Evolutionary conservation across 2,113 vertebrate species (phyloP).

Genomic region (Hypocryptadius cinnamomeus): DNA sequence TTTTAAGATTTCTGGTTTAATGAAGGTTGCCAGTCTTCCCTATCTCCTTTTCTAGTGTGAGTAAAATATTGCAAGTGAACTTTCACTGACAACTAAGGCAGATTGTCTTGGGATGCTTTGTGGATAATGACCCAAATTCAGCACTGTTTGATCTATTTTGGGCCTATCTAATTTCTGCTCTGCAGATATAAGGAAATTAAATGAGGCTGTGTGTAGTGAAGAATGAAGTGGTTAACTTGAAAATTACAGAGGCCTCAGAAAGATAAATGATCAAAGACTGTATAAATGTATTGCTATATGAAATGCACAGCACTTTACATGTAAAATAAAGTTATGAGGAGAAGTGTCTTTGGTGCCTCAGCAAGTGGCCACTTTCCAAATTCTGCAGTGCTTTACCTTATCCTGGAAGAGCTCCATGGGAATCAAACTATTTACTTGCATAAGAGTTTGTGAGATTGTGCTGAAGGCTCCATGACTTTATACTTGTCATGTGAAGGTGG

Average conservation of each 20-base stretch:
- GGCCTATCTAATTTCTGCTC: background rate
- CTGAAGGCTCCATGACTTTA: background rate
- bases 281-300: background rate
- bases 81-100: background rate
- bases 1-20: background rate
- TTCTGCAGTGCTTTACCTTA: background rate
- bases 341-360: background rate
- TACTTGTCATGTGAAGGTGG: background rate
- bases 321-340: background rate
- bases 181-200: background rate
- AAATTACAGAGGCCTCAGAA: background rate
- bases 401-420: background rate
- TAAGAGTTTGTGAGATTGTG: background rate
- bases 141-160: background rate
- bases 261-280: background rate
- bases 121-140: slow-evolving; percentile 5
- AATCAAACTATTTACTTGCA: accelerated
- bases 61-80: background rate
- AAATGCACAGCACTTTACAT: background rate
- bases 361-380: background rate
- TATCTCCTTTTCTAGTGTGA: background rate
- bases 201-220: background rate
- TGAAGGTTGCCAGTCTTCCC: background rate
- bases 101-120: background rate
- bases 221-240: background rate